Evolutionary conservation across 2,797 vertebrate genomes (phyloP), one percentile per base, ranked within the genome.

Genomic region (Pogonophryne albipinna): DNA sequence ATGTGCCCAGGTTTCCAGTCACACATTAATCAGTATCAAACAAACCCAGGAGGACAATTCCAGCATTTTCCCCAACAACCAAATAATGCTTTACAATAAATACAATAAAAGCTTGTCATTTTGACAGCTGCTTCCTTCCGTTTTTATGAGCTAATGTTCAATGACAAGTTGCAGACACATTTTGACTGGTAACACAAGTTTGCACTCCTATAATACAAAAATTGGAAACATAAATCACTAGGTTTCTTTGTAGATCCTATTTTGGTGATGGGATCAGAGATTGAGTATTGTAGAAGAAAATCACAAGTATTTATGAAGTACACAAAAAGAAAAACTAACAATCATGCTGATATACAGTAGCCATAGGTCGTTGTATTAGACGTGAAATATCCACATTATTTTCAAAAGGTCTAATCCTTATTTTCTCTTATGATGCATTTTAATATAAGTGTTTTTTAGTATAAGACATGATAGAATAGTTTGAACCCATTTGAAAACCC

Each of bases 1-100:
- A 15, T 71, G 53, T 27, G 50, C 38, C 68, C 6, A 12, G 55
- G 78, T 80, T 79, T 87, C 83, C 76, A 74, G 68, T 73, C 59
- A 57, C 41, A 56, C 23, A 53, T 44, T 80, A 68, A 76, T 77
- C 59, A 71, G 85, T 78, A 63, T 23, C 58, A 34, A 45, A 80
- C 42, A 80, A 73, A 76, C 34, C 56, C 51, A 1, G 17, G 2
- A 47, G 27, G 58, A 74, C 64, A 71, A 76, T 82, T 80, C 68
- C 76, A 44, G 27, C 71, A 41, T 86, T 72, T 76, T 50, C 1
- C 34, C 38, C n/a, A 44, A 84, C 74, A 72, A 60, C 45, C 15
- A 56, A 51, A 73, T 61, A 76, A 61, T 50, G 14, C 4, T 45
- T 5, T 23, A 76, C 51, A 59, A 51, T 59, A 68, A 69, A 62